These are phyloP conservation scores for Sylvietta virens DNA, from an alignment of 2,113 vertebrate genomes.

Conservation along the genomic window DNA sequence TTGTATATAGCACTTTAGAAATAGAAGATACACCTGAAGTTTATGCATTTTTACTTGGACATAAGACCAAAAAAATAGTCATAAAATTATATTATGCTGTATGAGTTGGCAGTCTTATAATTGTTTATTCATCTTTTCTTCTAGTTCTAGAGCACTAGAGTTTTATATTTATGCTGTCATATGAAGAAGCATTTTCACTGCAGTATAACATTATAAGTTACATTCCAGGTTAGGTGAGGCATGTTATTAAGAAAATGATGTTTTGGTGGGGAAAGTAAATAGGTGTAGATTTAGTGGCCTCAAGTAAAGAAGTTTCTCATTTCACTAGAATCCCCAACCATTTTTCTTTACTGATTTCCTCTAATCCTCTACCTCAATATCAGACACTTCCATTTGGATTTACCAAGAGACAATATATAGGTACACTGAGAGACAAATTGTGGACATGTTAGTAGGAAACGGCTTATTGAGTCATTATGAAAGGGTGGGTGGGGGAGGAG, in stretches of 20 bases:
- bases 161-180: not conserved
- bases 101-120: not conserved
- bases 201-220: not conserved
- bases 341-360: not conserved
- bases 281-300: not conserved
- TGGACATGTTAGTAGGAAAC: not conserved
- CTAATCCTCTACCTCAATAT: not conserved
- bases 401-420: not conserved
- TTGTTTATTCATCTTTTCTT: not conserved
- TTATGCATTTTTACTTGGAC: not conserved
- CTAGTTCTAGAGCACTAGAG: not conserved
- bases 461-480: not conserved
- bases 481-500: rapidly evolving
- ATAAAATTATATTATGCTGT: not conserved
- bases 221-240: not conserved
- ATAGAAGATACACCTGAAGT: not conserved
- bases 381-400: not conserved
- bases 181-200: not conserved
- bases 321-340: not conserved
- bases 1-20: not conserved
- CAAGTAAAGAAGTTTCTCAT: not conserved
- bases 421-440: not conserved
- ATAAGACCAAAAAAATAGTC: not conserved
- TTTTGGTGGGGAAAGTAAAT: not conserved
- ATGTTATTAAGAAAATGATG: not conserved